Evolutionary conservation across 2,797 vertebrate species (phyloP).

Genomic region (Capromys pilorides): DNA sequence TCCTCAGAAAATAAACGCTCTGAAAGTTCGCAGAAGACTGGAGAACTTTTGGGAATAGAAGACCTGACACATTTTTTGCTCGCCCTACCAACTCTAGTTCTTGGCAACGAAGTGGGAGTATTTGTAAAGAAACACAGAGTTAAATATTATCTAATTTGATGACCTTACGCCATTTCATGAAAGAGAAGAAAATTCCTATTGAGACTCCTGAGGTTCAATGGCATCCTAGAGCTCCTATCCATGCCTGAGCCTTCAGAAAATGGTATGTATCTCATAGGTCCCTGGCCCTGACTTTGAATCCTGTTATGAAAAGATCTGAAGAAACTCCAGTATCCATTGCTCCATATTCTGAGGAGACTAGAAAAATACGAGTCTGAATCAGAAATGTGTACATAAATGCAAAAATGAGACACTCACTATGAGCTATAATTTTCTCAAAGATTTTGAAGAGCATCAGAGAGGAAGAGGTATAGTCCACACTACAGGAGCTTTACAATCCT

Average conservation of each 20-base stretch:
- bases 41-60: neutral
- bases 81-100: neutral
- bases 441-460: neutral
- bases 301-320: neutral
- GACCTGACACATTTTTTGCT: neutral
- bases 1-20: neutral
- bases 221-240: too few relatives aligned
- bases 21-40: neutral
- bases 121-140: neutral
- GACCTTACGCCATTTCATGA: too few relatives aligned
- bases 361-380: neutral
- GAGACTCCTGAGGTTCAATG: too few relatives aligned
- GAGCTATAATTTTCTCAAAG: neutral
- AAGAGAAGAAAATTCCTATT: too few relatives aligned
- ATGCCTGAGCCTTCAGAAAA: neutral
- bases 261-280: neutral
- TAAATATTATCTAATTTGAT: too few relatives aligned
- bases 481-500: neutral
- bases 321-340: neutral
- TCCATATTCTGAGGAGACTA: neutral
- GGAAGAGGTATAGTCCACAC: neutral
- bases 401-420: neutral
- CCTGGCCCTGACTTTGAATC: neutral
- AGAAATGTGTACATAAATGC: neutral
- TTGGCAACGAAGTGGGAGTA: neutral